Base-by-base conservation (phyloP, 2,113 vertebrate genomes). In the Callocephalon fimbriatum region DNA sequence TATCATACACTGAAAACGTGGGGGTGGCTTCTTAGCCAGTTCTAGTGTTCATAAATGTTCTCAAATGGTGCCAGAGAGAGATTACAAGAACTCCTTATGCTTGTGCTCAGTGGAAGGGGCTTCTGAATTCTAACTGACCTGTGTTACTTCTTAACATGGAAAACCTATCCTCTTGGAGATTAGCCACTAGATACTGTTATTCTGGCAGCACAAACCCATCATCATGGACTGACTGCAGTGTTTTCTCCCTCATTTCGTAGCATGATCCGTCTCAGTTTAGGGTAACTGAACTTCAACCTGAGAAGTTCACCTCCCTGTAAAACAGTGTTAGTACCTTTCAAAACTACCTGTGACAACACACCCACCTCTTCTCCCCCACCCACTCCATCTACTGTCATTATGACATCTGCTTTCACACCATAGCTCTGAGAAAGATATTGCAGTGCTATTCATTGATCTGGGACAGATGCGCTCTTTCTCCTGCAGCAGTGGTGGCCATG, bases 41-140 rank as follows among this genome's bases (percentile, higher is more conserved):
- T 93, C 83, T 80, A 88, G 67, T 66, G 37, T 77, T 90, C 88
- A 95, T 92, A 96, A 96, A 95, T 92, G 95, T 88, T 95, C 91
- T 94, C 50, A 93, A 82, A 88, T 66, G 20, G 71, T 95, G 86
- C 67, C 63, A 92, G 78, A 83, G 62, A 68, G 42, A 70, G 68
- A 95, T 80, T 86, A 84, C 31, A 71, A 90, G 63, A 90, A 84
- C 45, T 50, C 54, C 35, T 88, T 77, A 93, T 35, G 32, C 29
- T 75, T 78, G 10, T 53, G 61, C 42, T 93, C 67, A 63, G 10
- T 47, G 67, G 63, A 92, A 90, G 73, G 45, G 23, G 21, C 44
- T 88, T 94, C 79, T 80, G 59, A 91, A 96, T 84, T 94, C 84
- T 68, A 65, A 63, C 70, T 85, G 51, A 68, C 66, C 38, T 35